These are phyloP conservation scores for Phalacrocorax pelagicus DNA, from an alignment of 2,113 vertebrate species.

Conservation along the genomic window DNA sequence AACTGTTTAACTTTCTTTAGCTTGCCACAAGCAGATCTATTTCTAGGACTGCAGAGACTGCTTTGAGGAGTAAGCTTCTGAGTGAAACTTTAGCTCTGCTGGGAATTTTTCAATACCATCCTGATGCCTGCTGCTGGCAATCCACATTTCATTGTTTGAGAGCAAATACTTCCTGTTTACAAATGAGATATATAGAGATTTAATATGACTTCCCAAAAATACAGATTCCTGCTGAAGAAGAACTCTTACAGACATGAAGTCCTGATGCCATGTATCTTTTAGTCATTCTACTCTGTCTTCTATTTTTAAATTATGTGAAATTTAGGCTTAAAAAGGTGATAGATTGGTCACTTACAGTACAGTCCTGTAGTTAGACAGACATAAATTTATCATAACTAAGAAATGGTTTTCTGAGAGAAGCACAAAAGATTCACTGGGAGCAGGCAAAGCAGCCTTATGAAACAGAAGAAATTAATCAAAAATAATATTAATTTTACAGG, in stretches of 20 bases:
- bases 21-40: neutral
- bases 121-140: conserved; percentile 37
- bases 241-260: neutral
- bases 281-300: neutral
- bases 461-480: neutral
- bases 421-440: neutral
- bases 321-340: neutral
- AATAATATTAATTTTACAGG: neutral
- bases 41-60: neutral
- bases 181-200: conserved; percentile 29
- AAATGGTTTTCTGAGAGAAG: neutral
- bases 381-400: neutral
- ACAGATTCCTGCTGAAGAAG: neutral
- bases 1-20: neutral
- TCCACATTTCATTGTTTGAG: conserved; percentile 39
- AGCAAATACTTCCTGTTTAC: conserved; percentile 56
- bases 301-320: neutral
- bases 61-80: neutral
- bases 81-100: conserved; percentile 10
- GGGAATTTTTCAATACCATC: conserved; percentile 47
- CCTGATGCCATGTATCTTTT: neutral
- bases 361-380: neutral
- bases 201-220: neutral
- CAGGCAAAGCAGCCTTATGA: neutral
- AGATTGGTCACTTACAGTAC: neutral